Evolutionary conservation across 2,888 invertebrate genomes (phyloP).

Genomic region (Quadroppia sp.): DNA sequence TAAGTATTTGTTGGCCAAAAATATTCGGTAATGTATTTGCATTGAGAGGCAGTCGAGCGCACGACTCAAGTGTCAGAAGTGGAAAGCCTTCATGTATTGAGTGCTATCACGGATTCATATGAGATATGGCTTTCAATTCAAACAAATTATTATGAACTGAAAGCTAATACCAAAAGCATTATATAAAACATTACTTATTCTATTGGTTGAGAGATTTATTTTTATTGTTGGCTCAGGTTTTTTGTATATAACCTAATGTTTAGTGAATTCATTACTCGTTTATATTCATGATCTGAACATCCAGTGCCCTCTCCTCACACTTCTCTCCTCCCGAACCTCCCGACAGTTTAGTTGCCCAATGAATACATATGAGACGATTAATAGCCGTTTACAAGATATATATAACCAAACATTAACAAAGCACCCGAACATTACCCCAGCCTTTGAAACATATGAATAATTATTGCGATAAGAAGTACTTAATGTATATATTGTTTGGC

Average conservation of each 20-base stretch:
- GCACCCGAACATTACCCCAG: constrained; percentile 4
- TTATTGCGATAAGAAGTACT: constrained; percentile 29
- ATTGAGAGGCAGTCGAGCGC: constrained; percentile 19
- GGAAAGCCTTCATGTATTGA: constrained; percentile 31
- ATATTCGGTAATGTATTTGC: constrained; percentile 6
- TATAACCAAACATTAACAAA: constrained; percentile 16
- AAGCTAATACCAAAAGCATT: constrained; percentile 1
- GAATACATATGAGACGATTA: constrained; percentile 33
- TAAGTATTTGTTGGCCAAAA: constrained; percentile 12
- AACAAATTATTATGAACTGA: constrained; percentile 8
- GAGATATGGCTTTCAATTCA: constrained; percentile 31
- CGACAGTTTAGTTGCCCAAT: constrained; percentile 37
- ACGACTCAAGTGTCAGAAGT: constrained; percentile 20
- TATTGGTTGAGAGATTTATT: not conserved
- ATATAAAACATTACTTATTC: constrained; percentile 15
- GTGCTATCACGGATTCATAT: constrained; percentile 33
- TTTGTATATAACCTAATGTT: not conserved
- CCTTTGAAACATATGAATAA: constrained; percentile 26
- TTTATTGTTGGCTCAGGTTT: constrained; percentile 11
- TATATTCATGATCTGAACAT: constrained; percentile 29
- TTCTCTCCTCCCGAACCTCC: constrained; percentile 35
- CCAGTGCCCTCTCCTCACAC: constrained; percentile 13
- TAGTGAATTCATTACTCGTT: constrained; percentile 31
- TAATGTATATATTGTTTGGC: not conserved
- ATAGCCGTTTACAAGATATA: constrained; percentile 32